phyloP scores from a whole-genome alignment of 2,113 vertebrate species.

The Myxocyprinus asiaticus region DNA sequence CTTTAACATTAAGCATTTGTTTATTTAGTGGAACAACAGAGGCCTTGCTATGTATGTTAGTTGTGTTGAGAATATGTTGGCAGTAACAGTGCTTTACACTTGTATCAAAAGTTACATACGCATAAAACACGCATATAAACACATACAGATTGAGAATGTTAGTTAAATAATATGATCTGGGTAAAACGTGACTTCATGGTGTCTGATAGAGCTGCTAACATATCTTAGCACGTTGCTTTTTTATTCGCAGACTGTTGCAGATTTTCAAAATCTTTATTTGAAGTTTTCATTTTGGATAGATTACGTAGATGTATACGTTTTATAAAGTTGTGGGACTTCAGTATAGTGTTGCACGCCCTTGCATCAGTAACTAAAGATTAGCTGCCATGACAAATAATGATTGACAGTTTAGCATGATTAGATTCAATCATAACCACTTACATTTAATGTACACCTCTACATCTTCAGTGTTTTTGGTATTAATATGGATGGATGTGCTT shows the following conservation, averaged over 20 bases:
- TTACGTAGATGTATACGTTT: not conserved
- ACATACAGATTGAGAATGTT: not conserved
- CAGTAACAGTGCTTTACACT: not conserved
- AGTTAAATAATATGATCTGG: not conserved
- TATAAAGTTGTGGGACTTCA: not conserved
- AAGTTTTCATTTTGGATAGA: no score
- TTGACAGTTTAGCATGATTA: not conserved
- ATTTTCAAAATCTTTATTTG: no score
- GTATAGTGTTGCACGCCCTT: not conserved
- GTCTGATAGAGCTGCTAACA: not conserved
- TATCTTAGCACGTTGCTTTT: not conserved
- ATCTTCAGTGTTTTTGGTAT: no score
- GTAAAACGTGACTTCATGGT: not conserved
- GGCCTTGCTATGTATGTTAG: constrained; percentile 29
- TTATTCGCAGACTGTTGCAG: no score
- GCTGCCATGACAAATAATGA: not conserved
- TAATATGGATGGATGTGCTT: no score
- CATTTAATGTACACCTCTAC: no score
- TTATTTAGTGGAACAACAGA: not conserved
- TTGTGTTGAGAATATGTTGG: not conserved
- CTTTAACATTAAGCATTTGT: not conserved
- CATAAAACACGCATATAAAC: not conserved
- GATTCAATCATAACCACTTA: not conserved
- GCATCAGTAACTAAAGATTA: not conserved
- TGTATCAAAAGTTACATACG: constrained; percentile 2